phyloP scores from a whole-genome alignment of 2,888 invertebrate species.

The Drosophila peninsularis region DNA sequence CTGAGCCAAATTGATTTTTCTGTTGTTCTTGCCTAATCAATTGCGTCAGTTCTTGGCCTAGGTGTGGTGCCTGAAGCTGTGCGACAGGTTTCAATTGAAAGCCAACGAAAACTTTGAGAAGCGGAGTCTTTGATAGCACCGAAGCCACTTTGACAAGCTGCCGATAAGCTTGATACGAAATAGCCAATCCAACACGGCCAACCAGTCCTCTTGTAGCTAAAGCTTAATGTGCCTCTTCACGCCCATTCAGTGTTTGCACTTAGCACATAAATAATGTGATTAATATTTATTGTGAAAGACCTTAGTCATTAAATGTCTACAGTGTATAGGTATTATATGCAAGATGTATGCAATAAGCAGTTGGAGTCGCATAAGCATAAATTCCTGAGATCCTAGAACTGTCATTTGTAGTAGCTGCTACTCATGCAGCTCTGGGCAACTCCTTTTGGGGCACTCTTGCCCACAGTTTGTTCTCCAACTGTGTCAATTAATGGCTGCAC shows the following conservation, averaged over 20 bases:
- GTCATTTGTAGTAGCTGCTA: neutral
- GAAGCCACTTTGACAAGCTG: slow-evolving; percentile 10
- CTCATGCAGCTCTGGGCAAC: neutral
- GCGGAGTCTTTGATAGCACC: slow-evolving; percentile 16
- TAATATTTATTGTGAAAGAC: neutral
- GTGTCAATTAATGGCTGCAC: neutral
- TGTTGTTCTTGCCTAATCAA: neutral
- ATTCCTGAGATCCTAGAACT: no score
- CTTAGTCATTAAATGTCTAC: neutral
- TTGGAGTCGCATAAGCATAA: no score
- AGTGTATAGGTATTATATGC: neutral
- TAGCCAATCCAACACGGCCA: neutral
- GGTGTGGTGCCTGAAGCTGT: slow-evolving; percentile 14
- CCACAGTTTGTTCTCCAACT: neutral
- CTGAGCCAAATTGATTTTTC: slow-evolving; percentile 11
- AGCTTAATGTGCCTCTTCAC: neutral
- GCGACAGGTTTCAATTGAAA: slow-evolving; percentile 39
- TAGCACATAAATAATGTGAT: slow-evolving; percentile 2
- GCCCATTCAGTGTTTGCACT: neutral
- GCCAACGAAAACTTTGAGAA: slow-evolving; percentile 5
- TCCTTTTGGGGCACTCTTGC: neutral
- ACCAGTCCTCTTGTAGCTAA: neutral
- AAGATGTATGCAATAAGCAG: no score
- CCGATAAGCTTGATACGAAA: neutral
- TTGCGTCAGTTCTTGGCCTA: slow-evolving; percentile 21